These are phyloP conservation scores for Plotosus lineatus DNA, from an alignment of 2,113 vertebrate species.

Conservation along the genomic window DNA sequence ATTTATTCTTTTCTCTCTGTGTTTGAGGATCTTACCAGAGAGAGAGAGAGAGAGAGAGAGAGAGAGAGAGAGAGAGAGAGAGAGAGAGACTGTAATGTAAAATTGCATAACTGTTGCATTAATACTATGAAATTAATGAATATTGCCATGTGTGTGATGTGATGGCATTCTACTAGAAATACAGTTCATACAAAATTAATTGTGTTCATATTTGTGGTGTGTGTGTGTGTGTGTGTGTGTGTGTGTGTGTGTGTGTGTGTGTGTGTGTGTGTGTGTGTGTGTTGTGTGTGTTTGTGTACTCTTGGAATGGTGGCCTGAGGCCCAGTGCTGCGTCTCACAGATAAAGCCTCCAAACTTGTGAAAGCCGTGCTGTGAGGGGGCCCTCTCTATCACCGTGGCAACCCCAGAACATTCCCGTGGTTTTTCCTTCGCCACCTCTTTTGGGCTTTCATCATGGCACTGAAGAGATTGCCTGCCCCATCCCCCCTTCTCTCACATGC, in stretches of 20 bases:
- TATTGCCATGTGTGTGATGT: slow-evolving; percentile 30
- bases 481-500: slow-evolving; percentile 76
- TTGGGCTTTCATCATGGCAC: slow-evolving; percentile 93
- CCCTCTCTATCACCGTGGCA: slow-evolving; percentile 83
- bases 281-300: slow-evolving; percentile 83
- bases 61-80: not conserved
- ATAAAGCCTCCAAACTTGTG: slow-evolving; percentile 94
- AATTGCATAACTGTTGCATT: not conserved
- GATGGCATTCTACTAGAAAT: slow-evolving; percentile 27
- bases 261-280: slow-evolving; percentile 85
- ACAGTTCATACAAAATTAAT: slow-evolving; percentile 30
- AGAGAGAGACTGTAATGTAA: not conserved
- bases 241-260: slow-evolving; percentile 62
- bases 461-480: slow-evolving; percentile 92
- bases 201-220: slow-evolving; percentile 45
- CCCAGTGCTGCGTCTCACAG: slow-evolving; percentile 95
- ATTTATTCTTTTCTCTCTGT: not conserved
- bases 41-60: not conserved
- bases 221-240: slow-evolving; percentile 9
- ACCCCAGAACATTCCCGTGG: slow-evolving; percentile 90
- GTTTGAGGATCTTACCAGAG: not conserved
- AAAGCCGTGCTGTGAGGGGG: slow-evolving; percentile 90
- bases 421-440: slow-evolving; percentile 97
- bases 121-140: not conserved
- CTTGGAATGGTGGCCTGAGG: slow-evolving; percentile 88